Evolutionary conservation across 2,797 vertebrate genomes (phyloP), one percentile per base, ranked within the genome.

Genomic region (Cyclura pinguis): DNA sequence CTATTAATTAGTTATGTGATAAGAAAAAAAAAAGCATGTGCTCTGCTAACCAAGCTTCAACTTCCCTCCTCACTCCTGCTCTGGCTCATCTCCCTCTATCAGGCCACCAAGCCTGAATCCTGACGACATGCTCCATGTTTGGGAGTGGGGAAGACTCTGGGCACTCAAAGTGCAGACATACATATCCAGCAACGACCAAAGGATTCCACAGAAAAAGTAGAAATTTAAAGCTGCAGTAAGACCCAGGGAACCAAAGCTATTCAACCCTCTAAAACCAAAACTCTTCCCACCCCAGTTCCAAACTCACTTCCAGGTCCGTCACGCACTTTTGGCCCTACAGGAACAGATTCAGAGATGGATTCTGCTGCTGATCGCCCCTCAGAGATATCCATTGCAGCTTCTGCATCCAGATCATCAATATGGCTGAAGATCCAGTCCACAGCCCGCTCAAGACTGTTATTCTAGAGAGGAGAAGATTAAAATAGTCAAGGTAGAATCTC

Each of bases 371-470:
- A 99, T 90, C 99, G 99, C 1, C 99, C 98, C 93, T 99, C 99
- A 0, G 99, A 99, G 94, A 99, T 98, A 83, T 99, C 99, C 99
- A 99, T 99, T 90, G 98, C 99, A 62, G 97, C 97, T 94, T 98
- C 98, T 22, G 98, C 97, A 32, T 99, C 99, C 35, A 99, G 97
- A 96, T 99, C 99, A 67, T 99, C 99, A 55, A 99, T 98, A 96
- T 99, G 99, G 92, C 98, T 99, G 94, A 99, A 99, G 96, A 99
- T 99, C 99, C 99, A 99, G 96, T 99, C 99, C 85, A 99, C 99
- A 0, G 99, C 99, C 62, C 99, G 98, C 92, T 99, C 99, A 92
- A 99, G 97, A 76, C 98, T 96, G 80, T 99, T 99, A 96, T 97
- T 99, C 99, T 99, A 96, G 27, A 91, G 91, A 88, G 4, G 90